Conservation (phyloP, 1,140 invertebrate genomes). For the Macrobrachium nipponense region DNA sequence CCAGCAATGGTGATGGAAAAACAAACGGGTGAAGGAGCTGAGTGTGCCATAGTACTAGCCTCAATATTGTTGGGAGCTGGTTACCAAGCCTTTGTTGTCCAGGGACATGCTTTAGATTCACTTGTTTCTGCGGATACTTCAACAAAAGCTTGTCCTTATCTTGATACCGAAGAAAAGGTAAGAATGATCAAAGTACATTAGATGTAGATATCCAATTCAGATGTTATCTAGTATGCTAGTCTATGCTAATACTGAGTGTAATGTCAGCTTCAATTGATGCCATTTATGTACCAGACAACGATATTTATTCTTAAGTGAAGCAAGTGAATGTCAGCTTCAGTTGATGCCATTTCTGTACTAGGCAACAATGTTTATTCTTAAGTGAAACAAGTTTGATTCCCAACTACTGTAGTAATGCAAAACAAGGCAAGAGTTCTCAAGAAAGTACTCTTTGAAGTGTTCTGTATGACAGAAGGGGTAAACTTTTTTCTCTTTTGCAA, state of each 20-base stretch:
- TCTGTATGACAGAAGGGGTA: neutral
- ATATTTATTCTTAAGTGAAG: too few relatives aligned
- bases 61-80: slow-evolving; percentile 46
- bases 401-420: too few relatives aligned
- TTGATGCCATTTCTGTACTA: too few relatives aligned
- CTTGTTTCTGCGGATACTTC: slow-evolving; percentile 48
- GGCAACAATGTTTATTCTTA: too few relatives aligned
- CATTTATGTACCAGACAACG: too few relatives aligned
- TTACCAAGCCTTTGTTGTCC: slow-evolving; percentile 54
- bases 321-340: too few relatives aligned
- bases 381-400: too few relatives aligned
- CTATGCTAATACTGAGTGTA: too few relatives aligned
- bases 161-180: neutral
- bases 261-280: too few relatives aligned
- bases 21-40: slow-evolving; percentile 38
- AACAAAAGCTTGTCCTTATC: slow-evolving; percentile 41
- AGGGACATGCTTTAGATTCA: slow-evolving; percentile 28
- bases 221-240: neutral
- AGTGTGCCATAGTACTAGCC: slow-evolving; percentile 41
- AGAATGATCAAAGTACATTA: neutral
- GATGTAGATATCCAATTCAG: neutral
- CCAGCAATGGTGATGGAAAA: slow-evolving; percentile 19
- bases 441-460: too few relatives aligned
- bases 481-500: neutral
- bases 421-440: too few relatives aligned